These are phyloP conservation scores for Monochamus saltuarius DNA, from an alignment of 1,140 invertebrate species.

Conservation along the genomic window DNA sequence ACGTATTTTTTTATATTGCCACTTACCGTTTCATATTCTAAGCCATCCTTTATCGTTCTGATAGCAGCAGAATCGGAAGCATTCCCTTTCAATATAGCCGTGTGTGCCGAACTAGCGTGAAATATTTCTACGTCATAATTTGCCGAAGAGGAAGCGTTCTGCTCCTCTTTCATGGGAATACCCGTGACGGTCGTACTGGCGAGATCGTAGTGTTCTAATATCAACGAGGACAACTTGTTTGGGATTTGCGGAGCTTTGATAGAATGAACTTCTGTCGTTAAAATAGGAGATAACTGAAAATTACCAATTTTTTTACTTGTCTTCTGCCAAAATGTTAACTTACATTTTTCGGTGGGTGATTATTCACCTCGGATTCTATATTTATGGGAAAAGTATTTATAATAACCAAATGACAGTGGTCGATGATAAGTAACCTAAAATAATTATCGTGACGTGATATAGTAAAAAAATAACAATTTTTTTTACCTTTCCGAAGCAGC, in stretches of 20 bases:
- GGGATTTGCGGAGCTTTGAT: conserved; percentile 65
- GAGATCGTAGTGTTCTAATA: conserved; percentile 86
- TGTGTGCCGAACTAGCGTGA: conserved; percentile 82
- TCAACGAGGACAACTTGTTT: conserved; percentile 71
- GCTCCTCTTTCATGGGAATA: conserved; percentile 99
- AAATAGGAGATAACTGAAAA: conserved; percentile 61
- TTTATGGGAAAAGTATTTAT: conserved; percentile 84
- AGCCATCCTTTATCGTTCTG: conserved; percentile 56
- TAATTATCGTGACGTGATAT: conserved; percentile 13
- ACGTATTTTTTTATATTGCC: too few relatives aligned
- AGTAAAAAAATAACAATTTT: conserved; percentile 1
- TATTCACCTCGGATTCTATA: conserved; percentile 71
- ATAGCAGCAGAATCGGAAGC: conserved; percentile 53
- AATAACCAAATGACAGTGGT: conserved; percentile 86
- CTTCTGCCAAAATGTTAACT: conserved; percentile 17
- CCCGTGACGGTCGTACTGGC: conserved; percentile 93
- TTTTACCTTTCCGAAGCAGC: conserved; percentile 14
- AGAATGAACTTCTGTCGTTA: conserved; percentile 70
- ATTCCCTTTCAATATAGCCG: conserved; percentile 69
- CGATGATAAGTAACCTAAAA: conserved; percentile 70
- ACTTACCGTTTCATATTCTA: conserved; percentile 61
- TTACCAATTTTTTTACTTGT: not conserved
- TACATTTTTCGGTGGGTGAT: conserved; percentile 57
- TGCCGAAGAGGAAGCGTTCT: conserved; percentile 95
- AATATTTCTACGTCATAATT: conserved; percentile 98